Percentiles rank a stretch among this genome's conserved stretches.
phyloP scores from a whole-genome alignment of 2,888 invertebrate genomes.

The Meandrusa payeni region DNA sequence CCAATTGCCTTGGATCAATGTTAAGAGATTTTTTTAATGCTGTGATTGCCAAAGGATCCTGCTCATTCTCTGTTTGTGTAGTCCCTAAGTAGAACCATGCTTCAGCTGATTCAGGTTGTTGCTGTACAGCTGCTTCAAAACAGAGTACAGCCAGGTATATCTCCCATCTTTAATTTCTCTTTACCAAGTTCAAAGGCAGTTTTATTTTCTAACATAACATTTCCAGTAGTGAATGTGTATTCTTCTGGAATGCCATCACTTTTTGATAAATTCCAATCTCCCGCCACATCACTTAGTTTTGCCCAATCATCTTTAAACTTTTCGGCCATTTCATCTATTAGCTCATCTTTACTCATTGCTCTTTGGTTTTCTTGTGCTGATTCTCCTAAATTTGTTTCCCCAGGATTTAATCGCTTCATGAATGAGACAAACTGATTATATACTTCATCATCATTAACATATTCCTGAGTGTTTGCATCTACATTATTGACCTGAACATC shows the following conservation, averaged over 20 bases:
- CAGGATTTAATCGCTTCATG: conserved; percentile 88
- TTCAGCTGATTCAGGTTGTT: conserved; percentile 88
- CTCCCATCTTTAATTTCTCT: conserved; percentile 90
- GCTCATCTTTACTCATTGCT: conserved; percentile 61
- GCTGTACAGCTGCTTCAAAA: conserved; percentile 96
- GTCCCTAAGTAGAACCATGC: conserved; percentile 94
- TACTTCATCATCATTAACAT: conserved; percentile 84
- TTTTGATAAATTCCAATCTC: conserved; percentile 84
- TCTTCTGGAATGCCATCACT: conserved; percentile 80
- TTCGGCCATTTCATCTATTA: conserved; percentile 76
- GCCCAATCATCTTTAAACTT: conserved; percentile 89
- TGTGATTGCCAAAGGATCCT: conserved; percentile 95
- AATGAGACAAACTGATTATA: conserved; percentile 92
- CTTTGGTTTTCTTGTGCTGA: conserved; percentile 56
- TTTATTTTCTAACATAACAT: conserved; percentile 88
- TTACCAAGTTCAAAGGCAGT: conserved; percentile 94
- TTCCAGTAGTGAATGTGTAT: conserved; percentile 90
- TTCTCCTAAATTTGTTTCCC: conserved; percentile 81
- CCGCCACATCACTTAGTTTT: conserved; percentile 83
- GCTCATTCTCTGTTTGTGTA: conserved; percentile 98
- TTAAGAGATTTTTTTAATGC: conserved; percentile 93
- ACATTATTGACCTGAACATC: conserved; percentile 57
- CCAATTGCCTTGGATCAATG: conserved; percentile 88
- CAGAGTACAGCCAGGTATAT: conserved; percentile 97
- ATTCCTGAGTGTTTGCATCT: conserved; percentile 79